These are phyloP conservation scores for Autographa pulchrina DNA, from an alignment of 2,888 invertebrate genomes.

Conservation along the genomic window DNA sequence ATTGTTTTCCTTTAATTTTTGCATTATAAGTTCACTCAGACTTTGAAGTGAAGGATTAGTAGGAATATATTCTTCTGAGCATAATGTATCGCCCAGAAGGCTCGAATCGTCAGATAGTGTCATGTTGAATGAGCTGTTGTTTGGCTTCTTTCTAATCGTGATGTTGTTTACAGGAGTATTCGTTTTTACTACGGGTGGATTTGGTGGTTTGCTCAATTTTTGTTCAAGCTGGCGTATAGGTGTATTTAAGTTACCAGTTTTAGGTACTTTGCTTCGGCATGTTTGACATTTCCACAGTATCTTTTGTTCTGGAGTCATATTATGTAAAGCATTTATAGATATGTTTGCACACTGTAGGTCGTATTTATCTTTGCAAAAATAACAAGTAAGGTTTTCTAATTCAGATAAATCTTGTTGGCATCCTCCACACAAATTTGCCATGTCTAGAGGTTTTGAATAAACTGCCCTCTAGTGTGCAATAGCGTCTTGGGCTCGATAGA, in stretches of 20 bases:
- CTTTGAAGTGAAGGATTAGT: background rate
- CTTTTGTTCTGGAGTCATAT: background rate
- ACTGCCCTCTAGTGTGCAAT: background rate
- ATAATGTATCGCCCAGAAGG: background rate
- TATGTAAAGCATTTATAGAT: background rate
- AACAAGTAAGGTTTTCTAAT: background rate
- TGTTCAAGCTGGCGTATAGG: background rate
- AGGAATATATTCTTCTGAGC: background rate
- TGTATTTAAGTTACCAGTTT: background rate
- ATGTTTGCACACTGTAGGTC: slow-evolving; percentile 2
- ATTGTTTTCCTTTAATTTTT: background rate
- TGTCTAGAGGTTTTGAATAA: background rate
- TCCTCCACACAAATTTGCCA: slow-evolving; percentile 1
- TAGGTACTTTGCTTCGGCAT: slow-evolving; percentile 3
- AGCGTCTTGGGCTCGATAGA: background rate
- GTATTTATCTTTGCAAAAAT: background rate
- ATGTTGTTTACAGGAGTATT: background rate
- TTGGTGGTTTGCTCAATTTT: background rate
- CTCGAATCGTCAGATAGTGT: background rate
- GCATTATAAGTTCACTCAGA: background rate
- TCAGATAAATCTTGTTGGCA: background rate
- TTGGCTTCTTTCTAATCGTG: background rate
- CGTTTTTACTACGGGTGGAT: background rate
- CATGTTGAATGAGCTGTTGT: background rate
- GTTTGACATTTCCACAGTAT: background rate